phyloP scores from a whole-genome alignment of 2,888 invertebrate species.

The Pherbina coryleti region DNA sequence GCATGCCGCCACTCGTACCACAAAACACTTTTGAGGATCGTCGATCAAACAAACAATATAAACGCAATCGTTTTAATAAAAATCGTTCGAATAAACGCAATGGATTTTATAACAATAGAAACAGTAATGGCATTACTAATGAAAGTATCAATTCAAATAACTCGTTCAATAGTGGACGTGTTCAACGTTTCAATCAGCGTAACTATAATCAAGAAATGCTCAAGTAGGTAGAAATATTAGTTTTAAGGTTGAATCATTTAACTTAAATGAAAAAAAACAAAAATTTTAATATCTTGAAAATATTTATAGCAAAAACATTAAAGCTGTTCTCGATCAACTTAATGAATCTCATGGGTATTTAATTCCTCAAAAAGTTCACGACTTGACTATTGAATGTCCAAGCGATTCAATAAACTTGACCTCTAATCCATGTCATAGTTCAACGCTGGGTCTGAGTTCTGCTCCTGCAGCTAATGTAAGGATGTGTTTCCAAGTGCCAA shows the following conservation, averaged over 20 bases:
- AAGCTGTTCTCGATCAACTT: slow-evolving; percentile 44
- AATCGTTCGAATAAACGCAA: not conserved
- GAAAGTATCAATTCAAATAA: slow-evolving; percentile 31
- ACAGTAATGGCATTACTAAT: not conserved
- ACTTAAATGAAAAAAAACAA: not conserved
- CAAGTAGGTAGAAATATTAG: slow-evolving; percentile 39
- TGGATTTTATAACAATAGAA: not conserved
- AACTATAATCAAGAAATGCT: slow-evolving; percentile 42
- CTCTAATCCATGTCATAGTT: slow-evolving; percentile 25
- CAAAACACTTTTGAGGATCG: slow-evolving; percentile 32
- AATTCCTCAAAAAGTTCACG: slow-evolving; percentile 22
- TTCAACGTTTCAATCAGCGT: slow-evolving; percentile 45
- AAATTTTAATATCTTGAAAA: not conserved
- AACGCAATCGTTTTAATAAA: slow-evolving; percentile 1
- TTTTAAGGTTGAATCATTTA: no score
- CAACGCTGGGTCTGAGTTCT: not conserved
- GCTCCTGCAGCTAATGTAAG: not conserved
- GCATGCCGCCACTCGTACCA: slow-evolving; percentile 54
- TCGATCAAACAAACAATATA: slow-evolving; percentile 8
- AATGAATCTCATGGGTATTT: slow-evolving; percentile 41
- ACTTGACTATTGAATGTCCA: slow-evolving; percentile 51
- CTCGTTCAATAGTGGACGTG: slow-evolving; percentile 36
- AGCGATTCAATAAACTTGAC: slow-evolving; percentile 35
- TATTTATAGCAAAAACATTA: slow-evolving; percentile 50
- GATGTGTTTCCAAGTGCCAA: not conserved